phyloP scores from a whole-genome alignment of 1,140 invertebrate species.

The Euura lappo region DNA sequence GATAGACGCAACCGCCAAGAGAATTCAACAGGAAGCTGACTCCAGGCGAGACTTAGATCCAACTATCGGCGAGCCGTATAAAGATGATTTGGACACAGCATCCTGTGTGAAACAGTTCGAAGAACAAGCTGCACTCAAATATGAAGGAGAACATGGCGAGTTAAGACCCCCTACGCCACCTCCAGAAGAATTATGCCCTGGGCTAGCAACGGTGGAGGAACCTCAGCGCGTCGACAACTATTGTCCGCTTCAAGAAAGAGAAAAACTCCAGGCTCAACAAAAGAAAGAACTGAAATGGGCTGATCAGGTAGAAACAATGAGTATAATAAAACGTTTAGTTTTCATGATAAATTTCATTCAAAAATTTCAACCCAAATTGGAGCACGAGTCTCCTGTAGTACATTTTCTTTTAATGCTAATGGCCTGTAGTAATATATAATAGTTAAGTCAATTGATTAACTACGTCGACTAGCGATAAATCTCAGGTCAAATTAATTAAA shows the following conservation, averaged over 20 bases:
- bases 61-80: background rate
- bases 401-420: too few species aligned
- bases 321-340: background rate
- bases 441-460: too few species aligned
- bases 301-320: slow-evolving; percentile 13
- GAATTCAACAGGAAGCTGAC: background rate
- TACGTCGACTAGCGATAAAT: too few species aligned
- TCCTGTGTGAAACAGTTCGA: background rate
- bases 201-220: slow-evolving; percentile 5
- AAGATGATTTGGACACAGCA: slow-evolving; percentile 1
- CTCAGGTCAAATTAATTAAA: too few species aligned
- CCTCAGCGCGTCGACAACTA: background rate
- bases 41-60: background rate
- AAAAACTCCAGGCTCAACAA: background rate
- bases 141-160: slow-evolving; percentile 11
- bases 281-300: slow-evolving; percentile 25
- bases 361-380: too few species aligned
- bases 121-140: background rate
- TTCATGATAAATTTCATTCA: too few species aligned
- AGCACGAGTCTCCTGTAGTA: too few species aligned
- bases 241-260: slow-evolving; percentile 9
- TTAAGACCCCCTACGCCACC: background rate
- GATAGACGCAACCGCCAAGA: background rate
- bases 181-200: slow-evolving; percentile 10
- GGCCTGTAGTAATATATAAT: too few species aligned